Evolutionary conservation across 2,797 vertebrate genomes (phyloP), one percentile per base, ranked within the genome.

Genomic region (Gymnopithys bicolor): DNA sequence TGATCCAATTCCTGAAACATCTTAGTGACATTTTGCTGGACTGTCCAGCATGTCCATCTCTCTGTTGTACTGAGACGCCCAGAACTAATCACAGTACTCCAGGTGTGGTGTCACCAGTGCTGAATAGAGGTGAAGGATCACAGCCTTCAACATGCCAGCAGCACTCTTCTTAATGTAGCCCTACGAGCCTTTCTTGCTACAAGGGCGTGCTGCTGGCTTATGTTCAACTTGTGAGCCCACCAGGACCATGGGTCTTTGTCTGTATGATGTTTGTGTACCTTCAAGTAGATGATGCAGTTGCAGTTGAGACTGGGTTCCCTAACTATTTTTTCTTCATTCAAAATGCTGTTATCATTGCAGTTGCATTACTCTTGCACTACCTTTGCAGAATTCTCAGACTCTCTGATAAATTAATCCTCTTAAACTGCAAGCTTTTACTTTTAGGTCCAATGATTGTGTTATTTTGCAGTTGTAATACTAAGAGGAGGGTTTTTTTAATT

Each of bases 401-500:
- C 3, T 55, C 13, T 56, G 48, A 77, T 22, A 73, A 80, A 64
- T 30, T 0, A 58, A 62, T 45, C 6, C 3, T 48, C 39, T 69
- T 41, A 80, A 74, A 77, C 11, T 46, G 14, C 76, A 62, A 49
- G 2, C 3, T 66, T 89, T 74, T 58, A 6, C 4, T 55, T 82
- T 71, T 51, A 79, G 9, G 11, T 63, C 22, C 5, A 62, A 16
- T 24, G 8, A 25, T 7, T 49, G 5, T 25, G 12, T 11, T 35
- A 23, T 78, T 93, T 62, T 87, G 21, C 27, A 51, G 10, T 22
- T 78, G 27, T 19, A 74, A 35, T 55, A 2, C 9, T 43, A 28
- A 22, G 12, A 21, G 21, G 5, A 6, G 0, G 33, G 33, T 33
- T 2, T 51, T 32, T 43, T n/a, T 3, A 17, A 6, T 22, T 45